Base-by-base conservation (phyloP, 2,888 invertebrate species). In the Acrobeloides nanus region DNA sequence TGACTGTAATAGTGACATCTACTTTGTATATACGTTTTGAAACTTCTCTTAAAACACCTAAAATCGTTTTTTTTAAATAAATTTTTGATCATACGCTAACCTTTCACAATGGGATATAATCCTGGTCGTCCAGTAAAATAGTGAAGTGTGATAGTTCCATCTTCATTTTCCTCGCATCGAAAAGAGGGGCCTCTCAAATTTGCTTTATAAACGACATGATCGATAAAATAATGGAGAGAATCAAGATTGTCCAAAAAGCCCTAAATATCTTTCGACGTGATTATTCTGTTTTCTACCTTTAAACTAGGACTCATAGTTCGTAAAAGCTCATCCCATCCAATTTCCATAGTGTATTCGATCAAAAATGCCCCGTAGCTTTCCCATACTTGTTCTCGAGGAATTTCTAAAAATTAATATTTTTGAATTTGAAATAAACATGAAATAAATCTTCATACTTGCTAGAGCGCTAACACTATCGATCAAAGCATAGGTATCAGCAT, bases 241-340 rank as follows among this genome's bases (percentile, higher is more conserved):
- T 95, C 93, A 69, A 95, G 79, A 77, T 92, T 93, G 86, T 93
- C 77, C 60, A 93, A 79, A 76, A 93, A 93, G 77, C 92, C 92
- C 53, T 63, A 24, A 38, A 51, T n/a, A 49, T 3, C 3, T 25
- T 3, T 15, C n/a, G n/a, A n/a, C n/a, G n/a, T n/a, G n/a, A 10
- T 10, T 12, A 44, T n/a, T 12, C 18, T 8, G 17, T 12, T 18
- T 5, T 12, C 12, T 33, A 59, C 59, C 48, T 68, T 67, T 3
- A 68, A 48, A 37, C 60, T 59, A n/a, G 65, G 64, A 38, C 60
- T 59, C 59, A 68, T 55, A 25, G 55, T 55, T 18, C 61, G 44
- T 27, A 66, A 53, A 33, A 68, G 42, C 42, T 68, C 63, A 48
- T 64, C 65, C 65, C 64, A 68, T 18, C 58, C 68, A 35, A 61